Conservation (phyloP, 2,797 vertebrate species). For the Ctenopoma kingsleyae region DNA sequence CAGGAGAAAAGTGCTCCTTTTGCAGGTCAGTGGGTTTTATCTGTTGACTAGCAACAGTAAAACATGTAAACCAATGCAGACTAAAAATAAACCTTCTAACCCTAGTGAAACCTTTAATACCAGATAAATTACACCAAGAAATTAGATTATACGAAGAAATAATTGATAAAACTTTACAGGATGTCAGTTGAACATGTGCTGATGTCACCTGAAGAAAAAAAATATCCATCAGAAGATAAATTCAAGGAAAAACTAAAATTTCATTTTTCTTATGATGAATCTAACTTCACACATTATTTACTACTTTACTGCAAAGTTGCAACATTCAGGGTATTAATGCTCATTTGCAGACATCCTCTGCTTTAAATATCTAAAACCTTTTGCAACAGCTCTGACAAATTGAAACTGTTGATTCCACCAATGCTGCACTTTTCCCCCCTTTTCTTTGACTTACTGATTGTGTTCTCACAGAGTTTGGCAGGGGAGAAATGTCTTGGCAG, state of each 20-base stretch:
- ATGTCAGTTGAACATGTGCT: not conserved
- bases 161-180: too few relatives aligned
- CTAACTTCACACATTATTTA: constrained; percentile 28
- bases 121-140: constrained; percentile 15
- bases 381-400: constrained; percentile 27
- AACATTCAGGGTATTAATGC: constrained; percentile 36
- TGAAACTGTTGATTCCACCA: not conserved
- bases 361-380: constrained; percentile 39
- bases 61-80: constrained; percentile 51
- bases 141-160: too few relatives aligned
- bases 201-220: constrained; percentile 7
- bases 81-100: constrained; percentile 68
- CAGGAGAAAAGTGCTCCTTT: constrained; percentile 60
- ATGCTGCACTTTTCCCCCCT: not conserved
- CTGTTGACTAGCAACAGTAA: constrained; percentile 49
- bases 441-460: constrained; percentile 19
- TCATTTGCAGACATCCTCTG: constrained; percentile 40
- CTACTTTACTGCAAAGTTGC: constrained; percentile 48
- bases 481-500: constrained; percentile 25
- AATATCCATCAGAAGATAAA: constrained; percentile 1
- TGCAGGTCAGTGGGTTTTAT: constrained; percentile 67
- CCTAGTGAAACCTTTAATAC: constrained; percentile 31
- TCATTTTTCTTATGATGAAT: constrained; percentile 35
- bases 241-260: not conserved
- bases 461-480: constrained; percentile 24